A percentile compares a stretch with the other conserved stretches of the same genome.
These are phyloP conservation scores for Plectropomus leopardus DNA, from an alignment of 2,113 vertebrate genomes.

Conservation along the genomic window DNA sequence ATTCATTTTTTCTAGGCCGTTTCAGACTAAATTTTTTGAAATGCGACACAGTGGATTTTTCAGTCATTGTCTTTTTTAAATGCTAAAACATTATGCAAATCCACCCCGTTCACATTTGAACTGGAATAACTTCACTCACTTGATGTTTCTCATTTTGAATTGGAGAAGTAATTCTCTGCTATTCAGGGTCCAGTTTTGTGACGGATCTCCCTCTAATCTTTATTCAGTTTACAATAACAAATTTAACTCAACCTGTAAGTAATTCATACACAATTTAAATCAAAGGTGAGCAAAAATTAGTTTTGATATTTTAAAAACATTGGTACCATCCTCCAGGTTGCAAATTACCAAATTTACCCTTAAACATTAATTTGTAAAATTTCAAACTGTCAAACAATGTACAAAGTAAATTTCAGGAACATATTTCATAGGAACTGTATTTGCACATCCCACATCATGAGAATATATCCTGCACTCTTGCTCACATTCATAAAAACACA, in stretches of 20 bases:
- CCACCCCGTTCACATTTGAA: neutral
- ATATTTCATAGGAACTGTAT: neutral
- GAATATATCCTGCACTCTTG: neutral
- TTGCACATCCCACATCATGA: neutral
- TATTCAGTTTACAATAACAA: neutral
- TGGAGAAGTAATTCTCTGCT: neutral
- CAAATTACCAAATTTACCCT: too few species aligned
- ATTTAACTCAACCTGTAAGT: neutral
- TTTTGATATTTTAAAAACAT: neutral
- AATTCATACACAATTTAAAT: too few species aligned
- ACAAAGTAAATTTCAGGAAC: neutral
- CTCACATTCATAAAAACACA: neutral
- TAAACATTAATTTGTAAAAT: too few species aligned
- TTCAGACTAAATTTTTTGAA: neutral
- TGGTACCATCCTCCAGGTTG: too few species aligned
- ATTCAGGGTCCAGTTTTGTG: neutral
- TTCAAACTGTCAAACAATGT: neutral
- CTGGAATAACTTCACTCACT: neutral
- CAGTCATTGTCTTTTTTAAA: neutral
- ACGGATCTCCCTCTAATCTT: neutral
- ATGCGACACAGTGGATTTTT: neutral
- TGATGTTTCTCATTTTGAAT: too few species aligned
- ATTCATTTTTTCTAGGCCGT: neutral
- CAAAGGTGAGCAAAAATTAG: neutral
- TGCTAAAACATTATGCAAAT: constrained; percentile 2